Base-by-base conservation (phyloP, 2,113 vertebrate species). In the Ameiurus melas region DNA sequence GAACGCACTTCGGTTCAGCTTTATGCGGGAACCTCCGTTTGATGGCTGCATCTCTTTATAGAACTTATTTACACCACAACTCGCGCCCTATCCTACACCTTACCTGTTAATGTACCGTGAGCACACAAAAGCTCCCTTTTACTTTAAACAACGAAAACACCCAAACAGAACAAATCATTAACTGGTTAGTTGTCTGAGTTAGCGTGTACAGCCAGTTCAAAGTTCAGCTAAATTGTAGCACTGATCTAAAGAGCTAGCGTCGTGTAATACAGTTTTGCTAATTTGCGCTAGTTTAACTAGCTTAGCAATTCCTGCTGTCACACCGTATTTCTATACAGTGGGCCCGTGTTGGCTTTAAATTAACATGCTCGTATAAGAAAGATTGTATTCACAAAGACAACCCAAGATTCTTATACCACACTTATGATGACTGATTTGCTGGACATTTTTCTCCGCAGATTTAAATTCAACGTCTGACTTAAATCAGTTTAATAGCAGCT, bases 1-100 rank as follows among this genome's bases (percentile, higher is more conserved):
- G 53, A 89, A 89, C 16, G 60, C 80, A 25, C 79, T 78, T 30
- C 88, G 79, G 30, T 91, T 89, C 14, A 91, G 36, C 84, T 86
- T 91, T n/a, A 88, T 88, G 14, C 90, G 84, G 1, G 86, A 53
- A 14, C 73, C 66, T 10, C 78, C 62, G 17, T 36, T 68, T 43
- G 83, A 53, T 0, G 83, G 1, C 30, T 85, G 68, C 90, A 90
- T 89, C 10, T 70, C n/a, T 27, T 58, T 4, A 57, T 12, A 22
- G 4, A 30, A 80, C 8, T 0, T 73, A 4, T 20, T 20, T 73
- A 53, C 25, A n/a, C 39, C 25, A 27, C 9, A 27, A 43, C 43
- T 27, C 43, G 25, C 22, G 43, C 51, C 17, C 75, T 9, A 30
- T 57, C 51, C n/a, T 10, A 10, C 16, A 57, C 51, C 5, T 30